These are phyloP conservation scores for Sandelia bainsii DNA, from an alignment of 2,797 vertebrate genomes.

Conservation along the genomic window DNA sequence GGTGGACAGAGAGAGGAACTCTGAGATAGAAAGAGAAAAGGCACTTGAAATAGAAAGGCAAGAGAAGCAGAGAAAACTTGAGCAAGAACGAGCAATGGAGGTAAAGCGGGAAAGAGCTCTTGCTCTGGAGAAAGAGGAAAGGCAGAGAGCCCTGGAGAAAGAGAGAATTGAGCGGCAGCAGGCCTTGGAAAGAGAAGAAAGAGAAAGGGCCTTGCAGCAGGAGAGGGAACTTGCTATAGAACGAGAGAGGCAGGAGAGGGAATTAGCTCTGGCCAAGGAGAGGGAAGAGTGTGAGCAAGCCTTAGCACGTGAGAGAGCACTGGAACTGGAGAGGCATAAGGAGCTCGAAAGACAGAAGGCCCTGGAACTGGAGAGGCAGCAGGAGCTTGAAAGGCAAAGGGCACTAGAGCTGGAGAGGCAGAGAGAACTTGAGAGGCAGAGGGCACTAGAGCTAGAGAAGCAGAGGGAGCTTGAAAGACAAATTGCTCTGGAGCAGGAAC, in stretches of 20 bases:
- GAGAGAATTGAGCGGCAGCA: conserved; percentile 71
- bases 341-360: conserved; percentile 68
- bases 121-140: conserved; percentile 64
- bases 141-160: conserved; percentile 64
- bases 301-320: conserved; percentile 67
- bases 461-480: neutral
- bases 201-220: conserved; percentile 65
- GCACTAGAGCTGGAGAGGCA: conserved; percentile 45
- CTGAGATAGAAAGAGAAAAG: conserved; percentile 64
- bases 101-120: conserved; percentile 65
- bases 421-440: conserved; percentile 67
- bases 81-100: conserved; percentile 63
- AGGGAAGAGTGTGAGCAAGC: conserved; percentile 61
- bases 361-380: conserved; percentile 64
- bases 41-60: conserved; percentile 70
- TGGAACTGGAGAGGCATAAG: conserved; percentile 67
- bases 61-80: conserved; percentile 69
- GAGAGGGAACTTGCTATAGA: conserved; percentile 70
- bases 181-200: conserved; percentile 75
- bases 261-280: conserved; percentile 64
- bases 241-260: conserved; percentile 68
- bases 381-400: conserved; percentile 66
- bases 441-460: conserved; percentile 46
- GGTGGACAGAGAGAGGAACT: conserved; percentile 65
- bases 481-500: conserved; percentile 8